phyloP scores from a whole-genome alignment of 2,113 vertebrate genomes.

The Prietella phreatophila region DNA sequence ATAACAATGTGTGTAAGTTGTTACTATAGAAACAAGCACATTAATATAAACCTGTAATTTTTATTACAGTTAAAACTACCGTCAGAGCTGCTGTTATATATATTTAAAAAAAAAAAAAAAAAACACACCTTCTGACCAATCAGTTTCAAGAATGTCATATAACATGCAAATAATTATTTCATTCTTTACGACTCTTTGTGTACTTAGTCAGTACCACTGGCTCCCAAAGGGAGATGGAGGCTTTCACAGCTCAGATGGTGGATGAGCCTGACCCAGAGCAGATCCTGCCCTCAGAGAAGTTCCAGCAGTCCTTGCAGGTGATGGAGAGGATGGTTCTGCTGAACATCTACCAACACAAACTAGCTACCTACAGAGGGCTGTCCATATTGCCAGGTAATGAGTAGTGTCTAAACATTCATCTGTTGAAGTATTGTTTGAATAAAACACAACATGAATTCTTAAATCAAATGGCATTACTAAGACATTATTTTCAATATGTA shows the following conservation, averaged over 20 bases:
- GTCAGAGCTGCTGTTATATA: neutral
- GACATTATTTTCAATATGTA: neutral
- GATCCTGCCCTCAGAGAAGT: conserved; percentile 74
- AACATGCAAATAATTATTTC: neutral
- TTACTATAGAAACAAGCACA: neutral
- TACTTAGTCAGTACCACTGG: conserved; percentile 64
- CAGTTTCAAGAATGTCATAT: neutral
- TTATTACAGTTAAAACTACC: neutral
- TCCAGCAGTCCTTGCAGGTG: conserved; percentile 75
- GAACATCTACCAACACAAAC: conserved; percentile 80
- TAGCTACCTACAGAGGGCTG: conserved; percentile 83
- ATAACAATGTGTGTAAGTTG: neutral
- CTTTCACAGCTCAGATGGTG: conserved; percentile 57
- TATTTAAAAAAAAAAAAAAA: too few species aligned
- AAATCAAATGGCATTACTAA: neutral
- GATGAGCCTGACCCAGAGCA: conserved; percentile 61
- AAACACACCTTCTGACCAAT: neutral
- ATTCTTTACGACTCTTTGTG: neutral
- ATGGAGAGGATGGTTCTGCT: conserved; percentile 84
- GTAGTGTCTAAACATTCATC: neutral
- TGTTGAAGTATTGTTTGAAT: neutral
- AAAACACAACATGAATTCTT: neutral
- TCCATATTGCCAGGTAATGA: conserved; percentile 76
- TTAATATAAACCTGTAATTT: neutral
- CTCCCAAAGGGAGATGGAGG: conserved; percentile 64